Evolutionary conservation across 2,888 invertebrate genomes (phyloP), one percentile per base, ranked within the genome.

Genomic region (Nematopogon swammerdamellus): DNA sequence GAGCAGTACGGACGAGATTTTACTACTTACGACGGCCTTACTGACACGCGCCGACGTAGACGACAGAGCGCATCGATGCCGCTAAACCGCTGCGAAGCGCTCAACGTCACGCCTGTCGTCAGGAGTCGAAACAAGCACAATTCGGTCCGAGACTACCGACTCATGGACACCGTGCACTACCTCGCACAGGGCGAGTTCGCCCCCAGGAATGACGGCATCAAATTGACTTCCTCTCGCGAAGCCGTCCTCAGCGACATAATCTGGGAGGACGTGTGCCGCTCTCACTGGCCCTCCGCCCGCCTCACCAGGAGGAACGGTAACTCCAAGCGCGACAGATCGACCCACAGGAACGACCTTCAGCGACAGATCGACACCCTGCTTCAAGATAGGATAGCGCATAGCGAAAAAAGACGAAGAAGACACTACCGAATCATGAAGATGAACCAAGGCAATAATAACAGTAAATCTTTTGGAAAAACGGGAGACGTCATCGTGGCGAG

Each of bases 101-200:
- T 73, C 6, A 72, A 70, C 62, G 53, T 70, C 54, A 76, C 75
- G 5, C 72, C 76, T 14, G 70, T 75, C 11, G 70, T 73, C 51
- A 77, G 73, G 61, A 74, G 76, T 52, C 67, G 79, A 19, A 72
- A 77, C 50, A 77, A 75, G 57, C 67, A 76, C 1, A 77, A 75
- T 57, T 76, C 79, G 2, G 73, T 79, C 2, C 66, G 76, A 11
- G 79, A 79, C 58, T 79, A 77, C 55, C 65, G 76, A 18, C 60
- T 79, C 18, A 76, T 79, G 77, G 79, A 79, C 54, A 79, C 77
- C 16, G 77, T 79, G 2, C 79, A 79, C 59, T 79, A 79, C 56
- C 63, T 79, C 50, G 79, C 79, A 19, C 79, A 79, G 61, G 79
- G 79, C 1, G 79, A 79, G 59, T 79, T 79, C 50, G 79, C 79